phyloP scores from a whole-genome alignment of 2,797 vertebrate species.

The Ciconia nigra region DNA sequence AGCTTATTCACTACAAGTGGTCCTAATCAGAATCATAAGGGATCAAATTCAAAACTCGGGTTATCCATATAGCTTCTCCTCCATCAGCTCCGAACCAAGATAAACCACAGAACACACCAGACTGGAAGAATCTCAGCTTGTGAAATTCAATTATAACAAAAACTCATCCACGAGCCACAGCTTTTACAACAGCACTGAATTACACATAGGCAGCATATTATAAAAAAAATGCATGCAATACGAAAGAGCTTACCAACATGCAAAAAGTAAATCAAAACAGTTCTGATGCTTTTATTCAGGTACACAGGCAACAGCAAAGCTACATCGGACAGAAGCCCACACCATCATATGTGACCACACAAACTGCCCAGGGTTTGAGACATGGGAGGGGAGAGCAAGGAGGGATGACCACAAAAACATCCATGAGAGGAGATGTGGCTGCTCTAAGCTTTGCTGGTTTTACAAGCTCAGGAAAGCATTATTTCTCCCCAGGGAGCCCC shows the following conservation, averaged over 20 bases:
- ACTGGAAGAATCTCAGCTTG: not conserved
- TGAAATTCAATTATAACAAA: not conserved
- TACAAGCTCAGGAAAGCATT: not conserved
- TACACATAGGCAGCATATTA: not conserved
- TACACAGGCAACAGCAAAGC: not conserved
- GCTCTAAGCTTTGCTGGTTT: not conserved
- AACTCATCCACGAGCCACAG: not conserved
- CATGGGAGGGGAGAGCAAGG: not conserved
- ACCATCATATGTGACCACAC: not conserved
- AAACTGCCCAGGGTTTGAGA: not conserved
- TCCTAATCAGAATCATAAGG: not conserved
- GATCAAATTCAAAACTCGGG: not conserved
- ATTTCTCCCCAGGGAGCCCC: not conserved
- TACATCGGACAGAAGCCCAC: fast-evolving
- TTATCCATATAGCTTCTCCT: not conserved
- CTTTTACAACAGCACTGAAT: not conserved
- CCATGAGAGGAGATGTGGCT: not conserved
- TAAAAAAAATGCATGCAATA: not conserved
- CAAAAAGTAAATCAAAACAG: not conserved
- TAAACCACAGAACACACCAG: fast-evolving
- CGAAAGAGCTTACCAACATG: fast-evolving
- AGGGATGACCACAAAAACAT: not conserved
- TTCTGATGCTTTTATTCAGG: not conserved
- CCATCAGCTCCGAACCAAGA: not conserved
- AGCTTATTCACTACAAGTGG: not conserved